These are phyloP conservation scores for Scomberomorus guttatus DNA, from an alignment of 2,797 vertebrate species.

Conservation along the genomic window DNA sequence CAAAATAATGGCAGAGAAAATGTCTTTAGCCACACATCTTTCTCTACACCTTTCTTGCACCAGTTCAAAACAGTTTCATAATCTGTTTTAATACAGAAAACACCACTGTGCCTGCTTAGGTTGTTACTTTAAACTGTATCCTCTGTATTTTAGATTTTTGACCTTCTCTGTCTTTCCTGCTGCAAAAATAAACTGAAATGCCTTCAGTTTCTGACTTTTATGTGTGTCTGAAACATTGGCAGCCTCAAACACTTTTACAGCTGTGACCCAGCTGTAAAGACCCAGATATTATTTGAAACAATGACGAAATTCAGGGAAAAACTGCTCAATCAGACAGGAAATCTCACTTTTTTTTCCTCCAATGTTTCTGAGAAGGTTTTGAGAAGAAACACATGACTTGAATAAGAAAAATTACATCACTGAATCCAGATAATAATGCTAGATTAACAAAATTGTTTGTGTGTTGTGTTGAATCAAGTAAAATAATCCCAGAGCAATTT, in stretches of 20 bases:
- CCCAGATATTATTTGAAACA: neutral
- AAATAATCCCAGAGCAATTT: neutral
- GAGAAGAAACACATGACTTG: neutral
- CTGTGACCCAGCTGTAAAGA: constrained; percentile 6
- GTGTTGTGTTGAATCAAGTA: too few species aligned
- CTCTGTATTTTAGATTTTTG: neutral
- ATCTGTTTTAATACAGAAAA: too few species aligned
- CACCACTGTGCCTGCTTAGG: neutral
- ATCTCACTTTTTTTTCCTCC: too few species aligned
- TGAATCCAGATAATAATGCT: neutral
- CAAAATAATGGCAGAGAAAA: neutral
- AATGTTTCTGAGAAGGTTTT: neutral
- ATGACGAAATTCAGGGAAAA: neutral
- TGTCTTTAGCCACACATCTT: too few species aligned
- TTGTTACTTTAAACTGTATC: neutral
- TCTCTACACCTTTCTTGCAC: too few species aligned
- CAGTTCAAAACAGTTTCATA: too few species aligned
- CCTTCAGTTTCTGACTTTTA: constrained; percentile 6
- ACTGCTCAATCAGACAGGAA: too few species aligned
- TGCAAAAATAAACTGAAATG: neutral
- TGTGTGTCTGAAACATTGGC: neutral
- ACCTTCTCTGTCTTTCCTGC: constrained; percentile 1
- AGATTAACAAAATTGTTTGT: neutral
- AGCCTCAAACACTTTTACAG: neutral
- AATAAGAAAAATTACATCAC: neutral